Base-by-base conservation (phyloP, 1,140 invertebrate species). In the Drepana arcuata region DNA sequence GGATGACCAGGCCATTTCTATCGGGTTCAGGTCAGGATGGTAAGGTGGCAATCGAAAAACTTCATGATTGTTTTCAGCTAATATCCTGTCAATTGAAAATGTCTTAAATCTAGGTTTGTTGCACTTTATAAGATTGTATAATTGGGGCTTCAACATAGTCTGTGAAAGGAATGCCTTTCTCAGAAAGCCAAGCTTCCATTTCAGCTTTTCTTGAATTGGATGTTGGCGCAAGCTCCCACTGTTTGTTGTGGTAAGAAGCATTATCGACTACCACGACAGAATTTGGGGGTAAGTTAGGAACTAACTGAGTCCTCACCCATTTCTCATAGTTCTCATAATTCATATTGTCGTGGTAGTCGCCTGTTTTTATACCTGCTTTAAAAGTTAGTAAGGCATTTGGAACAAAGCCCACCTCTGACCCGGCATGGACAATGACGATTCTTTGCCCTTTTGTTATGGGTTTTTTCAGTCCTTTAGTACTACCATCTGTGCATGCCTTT, bases 241-340 rank as follows among this genome's bases (percentile, higher is more conserved):
- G 11, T 16, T 27, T 32, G 16, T 48, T 47, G 13, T 43, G 16
- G 11, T 47, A 47, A 1, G 39, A 34, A n/a, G 40, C 45, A 21
- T 46, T 49, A 24, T 43, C 43, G 14, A 55, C 10, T 11, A 50
- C 43, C 7, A 49, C 41, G 2, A 54, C 45, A 11, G 36, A 16
- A 10, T 25, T 21, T 16, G 39, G 24, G n/a, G 34, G 47, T 18
- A 55, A 5, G 36, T 55, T 50, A 15, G 42, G 43, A 10, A 55
- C 11, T n/a, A 54, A 14, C n/a, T 44, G 30, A 15, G 29, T 28
- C 15, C 21, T 25, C 2, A 49, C 16, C 42, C 42, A 54, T 27
- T 45, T 42, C 12, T 9, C 16, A 29, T 45, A 54, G 33, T 41
- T 41, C 5, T 42, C 32, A 40, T 26, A 36, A 25, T 16, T 44